Evolutionary conservation across 2,888 invertebrate genomes (phyloP).

Genomic region (Rotaria socialis): DNA sequence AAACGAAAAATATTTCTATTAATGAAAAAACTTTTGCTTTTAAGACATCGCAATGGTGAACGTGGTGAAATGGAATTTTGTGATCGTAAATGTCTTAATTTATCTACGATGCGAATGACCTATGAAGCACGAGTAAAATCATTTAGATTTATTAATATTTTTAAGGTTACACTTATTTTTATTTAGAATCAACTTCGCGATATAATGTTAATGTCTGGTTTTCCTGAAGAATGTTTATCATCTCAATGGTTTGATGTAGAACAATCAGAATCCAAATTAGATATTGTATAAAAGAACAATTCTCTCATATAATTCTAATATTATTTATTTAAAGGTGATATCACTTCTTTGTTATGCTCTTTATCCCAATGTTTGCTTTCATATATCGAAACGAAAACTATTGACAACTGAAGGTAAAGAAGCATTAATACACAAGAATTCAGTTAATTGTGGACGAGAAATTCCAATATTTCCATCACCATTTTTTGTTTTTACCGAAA

Average conservation of each 20-base stretch:
- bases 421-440: slow-evolving; percentile 90
- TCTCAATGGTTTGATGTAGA: slow-evolving; percentile 71
- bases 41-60: slow-evolving; percentile 59
- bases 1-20: background rate
- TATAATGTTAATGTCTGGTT: slow-evolving; percentile 72
- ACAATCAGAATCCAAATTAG: slow-evolving; percentile 70
- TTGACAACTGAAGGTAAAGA: slow-evolving; percentile 88
- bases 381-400: slow-evolving; percentile 89
- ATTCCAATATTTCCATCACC: slow-evolving; percentile 81
- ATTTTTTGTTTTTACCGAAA: slow-evolving; percentile 94
- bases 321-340: slow-evolving; percentile 62
- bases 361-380: slow-evolving; percentile 91
- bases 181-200: slow-evolving; percentile 68
- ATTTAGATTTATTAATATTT: background rate
- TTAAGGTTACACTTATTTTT: background rate
- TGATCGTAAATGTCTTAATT: slow-evolving; percentile 80
- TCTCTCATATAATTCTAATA: background rate
- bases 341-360: slow-evolving; percentile 82
- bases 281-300: slow-evolving; percentile 63
- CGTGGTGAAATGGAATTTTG: slow-evolving; percentile 76
- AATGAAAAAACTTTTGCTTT: background rate
- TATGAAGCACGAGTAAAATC: slow-evolving; percentile 55
- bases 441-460: slow-evolving; percentile 69
- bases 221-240: slow-evolving; percentile 79
- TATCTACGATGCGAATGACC: slow-evolving; percentile 82